Conservation (phyloP, 2,797 vertebrate genomes). For the Helostoma temminkii region DNA sequence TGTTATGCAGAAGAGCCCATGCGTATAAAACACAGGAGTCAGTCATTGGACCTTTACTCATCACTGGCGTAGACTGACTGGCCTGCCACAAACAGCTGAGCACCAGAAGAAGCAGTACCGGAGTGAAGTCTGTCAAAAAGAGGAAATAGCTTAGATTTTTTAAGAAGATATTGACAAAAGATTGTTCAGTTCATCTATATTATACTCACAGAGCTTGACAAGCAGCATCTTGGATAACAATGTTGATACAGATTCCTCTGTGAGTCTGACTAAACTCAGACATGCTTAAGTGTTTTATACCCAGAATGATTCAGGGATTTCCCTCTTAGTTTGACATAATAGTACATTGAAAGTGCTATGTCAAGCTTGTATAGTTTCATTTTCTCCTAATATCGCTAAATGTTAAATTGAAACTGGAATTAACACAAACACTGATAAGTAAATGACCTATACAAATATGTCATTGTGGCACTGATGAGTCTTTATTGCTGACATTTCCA, state of each 20-base stretch:
- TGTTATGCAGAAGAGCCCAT: constrained; percentile 63
- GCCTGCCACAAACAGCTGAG: constrained; percentile 55
- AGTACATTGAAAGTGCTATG: constrained; percentile 54
- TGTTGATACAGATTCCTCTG: constrained; percentile 21
- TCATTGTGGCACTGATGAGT: neutral
- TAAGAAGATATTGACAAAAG: neutral
- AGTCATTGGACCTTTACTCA: neutral
- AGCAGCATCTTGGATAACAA: constrained; percentile 58
- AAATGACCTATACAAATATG: neutral
- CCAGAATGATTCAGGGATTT: constrained; percentile 55
- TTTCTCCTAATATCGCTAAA: neutral
- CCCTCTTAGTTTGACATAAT: constrained; percentile 36
- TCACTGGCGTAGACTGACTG: constrained; percentile 53
- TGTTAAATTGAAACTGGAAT: constrained; percentile 72
- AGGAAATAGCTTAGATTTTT: neutral
- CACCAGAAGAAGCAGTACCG: constrained; percentile 57
- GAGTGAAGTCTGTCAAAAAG: constrained; percentile 48
- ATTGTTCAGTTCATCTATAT: neutral
- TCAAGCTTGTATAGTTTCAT: constrained; percentile 59
- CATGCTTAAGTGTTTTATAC: constrained; percentile 65
- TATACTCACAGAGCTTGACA: constrained; percentile 77
- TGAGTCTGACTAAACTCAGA: constrained; percentile 40
- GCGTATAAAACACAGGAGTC: constrained; percentile 62
- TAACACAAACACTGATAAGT: constrained; percentile 57
- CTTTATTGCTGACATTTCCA: constrained; percentile 42